Percentiles rank a stretch among this genome's conserved stretches.
phyloP scores from a whole-genome alignment of 2,113 vertebrate species.

The Melanotaenia duboulayi region DNA sequence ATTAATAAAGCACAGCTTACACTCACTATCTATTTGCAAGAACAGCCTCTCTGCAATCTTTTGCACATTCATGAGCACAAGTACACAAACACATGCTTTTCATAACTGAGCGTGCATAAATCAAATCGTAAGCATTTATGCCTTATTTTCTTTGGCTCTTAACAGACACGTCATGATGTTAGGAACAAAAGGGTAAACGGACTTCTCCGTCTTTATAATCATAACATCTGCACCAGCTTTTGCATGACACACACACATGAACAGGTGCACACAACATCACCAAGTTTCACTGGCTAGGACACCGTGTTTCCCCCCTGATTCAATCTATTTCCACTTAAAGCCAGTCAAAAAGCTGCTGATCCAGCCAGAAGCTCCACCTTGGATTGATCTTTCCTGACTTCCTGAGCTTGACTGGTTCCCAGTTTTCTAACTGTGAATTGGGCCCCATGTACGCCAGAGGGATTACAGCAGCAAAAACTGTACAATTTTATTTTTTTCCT shows the following conservation, averaged over 20 bases:
- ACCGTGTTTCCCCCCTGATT: conserved; percentile 55
- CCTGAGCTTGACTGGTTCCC: conserved; percentile 19
- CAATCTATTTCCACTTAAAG: conserved; percentile 69
- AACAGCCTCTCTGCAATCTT: conserved; percentile 19
- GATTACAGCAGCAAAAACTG: neutral
- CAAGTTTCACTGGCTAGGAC: conserved; percentile 27
- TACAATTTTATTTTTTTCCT: neutral
- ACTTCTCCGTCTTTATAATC: neutral
- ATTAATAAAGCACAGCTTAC: neutral
- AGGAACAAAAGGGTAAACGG: neutral
- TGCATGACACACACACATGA: conserved; percentile 8
- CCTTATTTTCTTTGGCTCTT: neutral
- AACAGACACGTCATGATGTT: neutral
- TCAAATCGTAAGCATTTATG: neutral
- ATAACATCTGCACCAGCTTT: neutral
- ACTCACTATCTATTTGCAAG: neutral
- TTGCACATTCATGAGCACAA: conserved; percentile 7
- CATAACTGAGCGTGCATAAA: neutral
- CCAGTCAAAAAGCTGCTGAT: conserved; percentile 69
- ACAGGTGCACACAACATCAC: conserved; percentile 24
- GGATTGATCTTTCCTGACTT: conserved; percentile 63
- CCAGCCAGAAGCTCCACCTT: conserved; percentile 60
- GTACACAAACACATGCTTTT: conserved; percentile 14
- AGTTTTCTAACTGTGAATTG: neutral
- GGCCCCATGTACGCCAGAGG: neutral